phyloP scores from a whole-genome alignment of 2,888 invertebrate species.

The Diaprepes abbreviatus region DNA sequence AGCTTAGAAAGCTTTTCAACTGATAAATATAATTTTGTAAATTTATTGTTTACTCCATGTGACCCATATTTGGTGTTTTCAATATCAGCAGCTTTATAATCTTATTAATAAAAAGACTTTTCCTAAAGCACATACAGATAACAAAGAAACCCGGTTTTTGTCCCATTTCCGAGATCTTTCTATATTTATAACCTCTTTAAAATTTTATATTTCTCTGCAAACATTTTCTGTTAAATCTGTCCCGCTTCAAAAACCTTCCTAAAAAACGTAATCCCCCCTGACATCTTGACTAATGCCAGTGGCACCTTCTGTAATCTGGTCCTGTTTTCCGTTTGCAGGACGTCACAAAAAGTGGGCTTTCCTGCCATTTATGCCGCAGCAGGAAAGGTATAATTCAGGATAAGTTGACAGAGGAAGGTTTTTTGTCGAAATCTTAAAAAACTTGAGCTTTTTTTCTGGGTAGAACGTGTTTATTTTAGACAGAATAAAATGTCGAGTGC shows the following conservation, averaged over 20 bases:
- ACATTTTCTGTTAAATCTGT: constrained; percentile 8
- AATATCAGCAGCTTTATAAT: no score
- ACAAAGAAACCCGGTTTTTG: no score
- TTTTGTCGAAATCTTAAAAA: constrained; percentile 23
- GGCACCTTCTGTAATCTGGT: constrained; percentile 43
- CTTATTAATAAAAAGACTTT: no score
- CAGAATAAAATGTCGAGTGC: constrained; percentile 9
- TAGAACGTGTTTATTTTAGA: constrained; percentile 24
- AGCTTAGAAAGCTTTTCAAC: no score
- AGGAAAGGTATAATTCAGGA: constrained; percentile 48
- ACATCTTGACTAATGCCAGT: constrained; percentile 48
- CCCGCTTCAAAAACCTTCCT: constrained; percentile 11
- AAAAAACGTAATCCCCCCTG: constrained; percentile 42
- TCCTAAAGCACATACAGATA: no score
- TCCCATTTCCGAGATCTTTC: no score
- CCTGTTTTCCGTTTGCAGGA: constrained; percentile 41
- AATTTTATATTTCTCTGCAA: constrained; percentile 6
- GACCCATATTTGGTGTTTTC: no score
- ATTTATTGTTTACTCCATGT: no score
- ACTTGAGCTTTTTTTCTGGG: constrained; percentile 1
- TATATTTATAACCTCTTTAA: no score
- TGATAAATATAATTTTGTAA: no score
- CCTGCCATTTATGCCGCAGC: constrained; percentile 43
- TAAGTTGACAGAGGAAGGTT: constrained; percentile 41
- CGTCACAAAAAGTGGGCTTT: constrained; percentile 48